Base-by-base conservation (phyloP, 2,888 invertebrate genomes). In the Archaeoteleia sp. region DNA sequence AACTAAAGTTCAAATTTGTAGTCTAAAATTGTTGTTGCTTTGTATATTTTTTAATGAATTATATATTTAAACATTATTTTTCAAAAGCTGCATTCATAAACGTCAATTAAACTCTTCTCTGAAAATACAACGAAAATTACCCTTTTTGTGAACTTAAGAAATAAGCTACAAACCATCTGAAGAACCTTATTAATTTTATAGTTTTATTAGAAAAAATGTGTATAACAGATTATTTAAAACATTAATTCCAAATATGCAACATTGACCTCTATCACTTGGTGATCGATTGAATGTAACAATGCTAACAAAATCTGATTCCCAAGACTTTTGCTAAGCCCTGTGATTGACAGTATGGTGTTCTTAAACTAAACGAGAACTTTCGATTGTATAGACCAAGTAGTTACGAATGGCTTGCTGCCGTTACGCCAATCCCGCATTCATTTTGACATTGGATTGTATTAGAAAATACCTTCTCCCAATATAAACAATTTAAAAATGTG, bases 391-490 rank as follows among this genome's bases (percentile, higher is more conserved):
- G 42, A 25, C 42, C 25, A 27, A 27, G 42, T 42, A 7, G 29
- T 42, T 42, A 27, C 42, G 42, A 12, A 25, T 23, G 42, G 7
- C 5, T 42, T 42, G n/a, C 39, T 9, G 23, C 23, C 20, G 10
- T 57, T 27, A 37, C 66, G 69, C 72, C 74, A 27, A 73, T 68
- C 61, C 51, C 63, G 70, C 73, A 74, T 74, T 72, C 72, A 73
- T 71, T 69, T 71, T 72, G 70, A 45, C 54, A 29, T 54, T 42
- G 58, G 70, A 43, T 62, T 72, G 75, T 78, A 78, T 78, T 78
- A 76, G 76, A 71, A 77, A 78, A 78, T 78, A 75, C 77, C 75
- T 76, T 60, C 69, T 76, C 71, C 72, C 73, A 74, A 74, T 76
- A 14, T 5, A 20, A 20, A 4, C n/a, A n/a, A 5, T 20, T 20